Base-by-base conservation (phyloP, 2,113 vertebrate species). In the Corythornis vintsioides region DNA sequence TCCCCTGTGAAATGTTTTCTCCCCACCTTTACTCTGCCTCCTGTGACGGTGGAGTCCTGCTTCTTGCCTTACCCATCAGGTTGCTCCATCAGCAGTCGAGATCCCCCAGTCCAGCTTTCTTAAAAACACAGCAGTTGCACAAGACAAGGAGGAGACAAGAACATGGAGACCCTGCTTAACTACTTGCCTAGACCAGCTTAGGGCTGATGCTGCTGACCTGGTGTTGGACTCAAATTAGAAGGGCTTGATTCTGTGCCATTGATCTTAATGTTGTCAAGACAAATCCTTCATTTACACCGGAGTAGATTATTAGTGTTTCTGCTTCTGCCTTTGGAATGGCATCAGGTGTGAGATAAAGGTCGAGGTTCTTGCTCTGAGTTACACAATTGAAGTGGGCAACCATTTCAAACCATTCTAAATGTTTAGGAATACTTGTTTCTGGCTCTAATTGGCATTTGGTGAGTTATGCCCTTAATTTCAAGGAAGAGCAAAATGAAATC, bases 11-110 rank as follows among this genome's bases (percentile, higher is more conserved):
- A 70, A 24, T 26, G 19, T 16, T 67, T 90, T n/a, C 75, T 60
- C 29, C 53, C 53, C 33, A 74, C 61, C 31, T 64, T 75, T 20
- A 10, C 50, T 43, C 35, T 43, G 25, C 73, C 26, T 90, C 57
- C 40, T 0, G 0, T 35, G 61, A 10, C 2, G 10, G 33, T 38
- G 70, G 50, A 59, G 25, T 64, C 35, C 64, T 35, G 28, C 35
- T 64, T 22, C 61, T 61, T 64, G 38, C 48, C 65, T 60, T 80
- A 18, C 48, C 31, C 53, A 19, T 52, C 45, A 40, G 56, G 9
- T 33, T 2, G 1, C 20, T 78, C 16, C 3, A 3, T 72, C 72
- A 71, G 40, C 56, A 59, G 5, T n/a, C 52, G 21, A 25, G 26
- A 42, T 63, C 33, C 48, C 50, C 1, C 20, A 45, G 76, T 26